These are phyloP conservation scores for Turnix velox DNA, from an alignment of 2,113 vertebrate species.

Conservation along the genomic window DNA sequence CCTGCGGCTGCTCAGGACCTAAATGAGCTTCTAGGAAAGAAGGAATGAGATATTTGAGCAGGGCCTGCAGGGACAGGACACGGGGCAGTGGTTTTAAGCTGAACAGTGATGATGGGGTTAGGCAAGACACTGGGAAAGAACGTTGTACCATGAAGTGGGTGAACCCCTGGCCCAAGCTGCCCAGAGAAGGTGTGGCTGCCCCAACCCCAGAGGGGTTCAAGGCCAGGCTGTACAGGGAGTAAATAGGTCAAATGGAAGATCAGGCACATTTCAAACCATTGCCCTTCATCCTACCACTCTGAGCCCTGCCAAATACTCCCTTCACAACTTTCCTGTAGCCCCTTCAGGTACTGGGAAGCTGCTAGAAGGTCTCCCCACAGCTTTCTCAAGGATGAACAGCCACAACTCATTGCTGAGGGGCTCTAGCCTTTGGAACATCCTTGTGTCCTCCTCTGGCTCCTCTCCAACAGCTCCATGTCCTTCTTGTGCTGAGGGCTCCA, in stretches of 20 bases:
- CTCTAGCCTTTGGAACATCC: too few relatives aligned
- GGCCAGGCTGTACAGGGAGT: accelerated
- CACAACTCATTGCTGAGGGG: too few relatives aligned
- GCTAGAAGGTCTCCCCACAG: too few relatives aligned
- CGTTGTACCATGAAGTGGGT: accelerated
- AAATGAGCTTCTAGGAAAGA: background rate
- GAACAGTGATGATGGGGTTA: accelerated
- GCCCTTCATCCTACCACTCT: too few relatives aligned
- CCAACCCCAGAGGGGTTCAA: background rate
- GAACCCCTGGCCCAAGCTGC: background rate
- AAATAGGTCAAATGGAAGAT: background rate
- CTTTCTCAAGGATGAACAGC: too few relatives aligned
- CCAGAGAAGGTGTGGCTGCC: background rate
- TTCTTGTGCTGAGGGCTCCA: too few relatives aligned
- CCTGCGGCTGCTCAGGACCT: background rate
- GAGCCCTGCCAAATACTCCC: too few relatives aligned
- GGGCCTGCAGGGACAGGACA: background rate
- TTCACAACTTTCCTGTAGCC: too few relatives aligned
- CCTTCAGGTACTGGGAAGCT: too few relatives aligned
- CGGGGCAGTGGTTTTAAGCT: background rate
- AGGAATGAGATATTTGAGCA: background rate
- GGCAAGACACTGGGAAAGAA: background rate
- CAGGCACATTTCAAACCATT: background rate
- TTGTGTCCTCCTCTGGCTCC: too few relatives aligned
- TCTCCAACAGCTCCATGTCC: too few relatives aligned